A percentile compares a stretch with the other conserved stretches of the same genome.
Conservation (phyloP, 2,113 vertebrate genomes). For the Rattus rattus region DNA sequence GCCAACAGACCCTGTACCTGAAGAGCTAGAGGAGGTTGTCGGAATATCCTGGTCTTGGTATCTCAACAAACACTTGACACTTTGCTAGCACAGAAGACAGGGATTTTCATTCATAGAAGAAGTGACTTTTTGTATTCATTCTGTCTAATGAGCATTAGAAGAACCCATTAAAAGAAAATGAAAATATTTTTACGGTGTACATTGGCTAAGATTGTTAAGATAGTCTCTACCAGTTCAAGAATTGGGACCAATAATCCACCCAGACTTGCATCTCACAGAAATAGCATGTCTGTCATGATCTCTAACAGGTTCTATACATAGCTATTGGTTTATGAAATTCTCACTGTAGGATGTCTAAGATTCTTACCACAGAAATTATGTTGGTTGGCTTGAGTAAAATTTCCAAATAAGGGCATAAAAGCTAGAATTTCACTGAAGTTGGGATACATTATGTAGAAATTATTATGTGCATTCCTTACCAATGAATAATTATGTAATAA, state of each 20-base stretch:
- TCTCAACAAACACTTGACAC: neutral
- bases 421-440: neutral
- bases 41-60: neutral
- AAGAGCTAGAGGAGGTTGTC: neutral
- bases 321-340: neutral
- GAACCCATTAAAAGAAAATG: constrained; percentile 12
- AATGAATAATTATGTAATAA: neutral
- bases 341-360: neutral
- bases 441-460: neutral
- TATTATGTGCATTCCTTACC: neutral
- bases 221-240: neutral
- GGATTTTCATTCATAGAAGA: neutral
- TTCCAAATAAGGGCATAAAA: neutral
- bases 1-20: neutral
- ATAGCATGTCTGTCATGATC: neutral
- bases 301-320: neutral
- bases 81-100: neutral
- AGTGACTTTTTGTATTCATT: neutral
- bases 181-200: neutral
- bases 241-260: neutral
- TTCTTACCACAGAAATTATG: neutral
- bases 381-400: neutral
- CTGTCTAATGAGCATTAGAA: neutral
- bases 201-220: neutral
- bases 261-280: neutral